Conservation (phyloP, 2,113 vertebrate species). For the Psammodynastes pulverulentus region DNA sequence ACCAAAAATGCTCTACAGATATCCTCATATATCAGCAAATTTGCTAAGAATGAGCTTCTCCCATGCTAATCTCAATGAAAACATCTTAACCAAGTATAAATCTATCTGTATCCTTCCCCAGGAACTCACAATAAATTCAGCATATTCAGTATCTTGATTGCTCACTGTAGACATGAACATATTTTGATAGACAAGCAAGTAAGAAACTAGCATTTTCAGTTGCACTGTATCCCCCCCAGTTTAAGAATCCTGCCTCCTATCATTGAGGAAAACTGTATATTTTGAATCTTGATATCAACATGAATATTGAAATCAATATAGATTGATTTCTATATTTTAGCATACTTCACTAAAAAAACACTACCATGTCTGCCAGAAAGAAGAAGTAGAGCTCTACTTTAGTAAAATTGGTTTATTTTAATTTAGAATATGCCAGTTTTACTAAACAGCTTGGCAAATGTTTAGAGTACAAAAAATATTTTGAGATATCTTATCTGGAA, state of each 20-base stretch:
- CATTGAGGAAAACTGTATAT: not conserved
- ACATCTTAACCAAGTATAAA: not conserved
- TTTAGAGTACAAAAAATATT: not conserved
- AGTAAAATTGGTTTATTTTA: not conserved
- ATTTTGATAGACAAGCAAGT: not conserved
- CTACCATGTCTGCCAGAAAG: not conserved
- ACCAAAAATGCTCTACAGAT: not conserved
- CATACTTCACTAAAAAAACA: not conserved
- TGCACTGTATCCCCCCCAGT: not conserved
- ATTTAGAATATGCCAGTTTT: not conserved
- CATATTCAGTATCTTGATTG: not conserved
- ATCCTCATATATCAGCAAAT: not conserved
- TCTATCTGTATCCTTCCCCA: not conserved
- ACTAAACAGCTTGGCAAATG: not conserved
- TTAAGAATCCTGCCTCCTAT: not conserved
- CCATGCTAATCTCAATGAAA: conserved; percentile 1
- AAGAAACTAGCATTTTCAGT: not conserved
- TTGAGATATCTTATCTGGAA: not conserved
- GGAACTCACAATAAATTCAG: conserved; percentile 10
- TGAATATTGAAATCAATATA: not conserved
- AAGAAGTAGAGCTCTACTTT: not conserved
- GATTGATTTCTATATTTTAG: not conserved
- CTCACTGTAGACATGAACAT: not conserved
- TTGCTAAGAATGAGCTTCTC: conserved; percentile 9
- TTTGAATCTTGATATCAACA: not conserved